Evolutionary conservation across 92 coral and sea anemone species (phyloP).

Genomic region (Palythoa grandis): DNA sequence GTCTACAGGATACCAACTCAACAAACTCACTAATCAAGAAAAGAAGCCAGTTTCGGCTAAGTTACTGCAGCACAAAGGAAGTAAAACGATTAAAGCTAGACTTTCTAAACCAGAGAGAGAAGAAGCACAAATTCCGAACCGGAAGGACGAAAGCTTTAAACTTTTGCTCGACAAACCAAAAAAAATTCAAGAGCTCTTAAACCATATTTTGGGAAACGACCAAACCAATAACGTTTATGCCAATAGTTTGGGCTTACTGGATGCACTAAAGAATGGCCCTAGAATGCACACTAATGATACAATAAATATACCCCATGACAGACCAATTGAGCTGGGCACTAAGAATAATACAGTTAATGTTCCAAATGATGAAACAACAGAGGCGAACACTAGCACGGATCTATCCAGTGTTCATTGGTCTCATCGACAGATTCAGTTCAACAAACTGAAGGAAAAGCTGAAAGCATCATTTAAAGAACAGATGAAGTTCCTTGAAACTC

Average conservation of each 20-base stretch:
- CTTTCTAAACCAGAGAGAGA: background rate
- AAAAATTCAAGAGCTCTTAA: background rate
- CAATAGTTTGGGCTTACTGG: background rate
- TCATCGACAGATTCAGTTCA: background rate
- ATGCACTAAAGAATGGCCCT: background rate
- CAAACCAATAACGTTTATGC: background rate
- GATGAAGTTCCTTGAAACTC: background rate
- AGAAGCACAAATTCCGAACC: background rate
- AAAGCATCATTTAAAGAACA: background rate
- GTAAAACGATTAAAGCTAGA: background rate
- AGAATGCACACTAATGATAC: slow-evolving; percentile 11
- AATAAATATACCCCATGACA: slow-evolving; percentile 35
- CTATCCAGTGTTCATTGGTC: background rate
- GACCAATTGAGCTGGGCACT: background rate
- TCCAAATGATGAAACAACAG: slow-evolving; percentile 10
- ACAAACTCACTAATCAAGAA: background rate
- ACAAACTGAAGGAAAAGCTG: background rate
- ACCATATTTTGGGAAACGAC: background rate
- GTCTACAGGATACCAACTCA: background rate
- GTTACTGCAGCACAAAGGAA: background rate
- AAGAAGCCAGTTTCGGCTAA: background rate
- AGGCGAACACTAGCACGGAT: background rate
- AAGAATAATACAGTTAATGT: slow-evolving; percentile 8
- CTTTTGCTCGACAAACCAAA: background rate
- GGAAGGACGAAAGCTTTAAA: background rate